phyloP scores from a whole-genome alignment of 2,888 invertebrate species.

The Carcina quercana region DNA sequence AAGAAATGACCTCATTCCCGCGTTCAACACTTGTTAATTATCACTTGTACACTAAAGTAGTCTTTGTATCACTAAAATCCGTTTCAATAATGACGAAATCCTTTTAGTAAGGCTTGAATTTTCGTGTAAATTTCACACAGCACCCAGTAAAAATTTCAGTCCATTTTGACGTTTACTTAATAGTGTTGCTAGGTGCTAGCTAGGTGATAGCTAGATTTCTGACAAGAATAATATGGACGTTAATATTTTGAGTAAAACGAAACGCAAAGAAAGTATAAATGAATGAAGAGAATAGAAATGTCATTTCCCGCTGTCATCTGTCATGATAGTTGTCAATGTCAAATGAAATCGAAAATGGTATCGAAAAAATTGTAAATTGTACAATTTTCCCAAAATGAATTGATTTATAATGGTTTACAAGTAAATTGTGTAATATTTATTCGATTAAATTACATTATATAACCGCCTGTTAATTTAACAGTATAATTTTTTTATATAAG shows the following conservation, averaged over 20 bases:
- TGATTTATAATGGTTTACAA: constrained; percentile 59
- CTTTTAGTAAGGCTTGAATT: constrained; percentile 31
- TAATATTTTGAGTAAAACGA: too few species aligned
- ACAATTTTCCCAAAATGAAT: constrained; percentile 49
- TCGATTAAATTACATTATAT: constrained; percentile 30
- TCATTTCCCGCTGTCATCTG: too few species aligned
- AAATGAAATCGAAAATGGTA: constrained; percentile 37
- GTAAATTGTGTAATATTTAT: constrained; percentile 58
- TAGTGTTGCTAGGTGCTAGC: constrained; percentile 16
- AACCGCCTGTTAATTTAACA: constrained; percentile 27
- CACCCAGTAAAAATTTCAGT: constrained; percentile 32
- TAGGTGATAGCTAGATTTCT: not conserved
- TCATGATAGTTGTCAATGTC: too few species aligned
- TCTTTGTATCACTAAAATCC: constrained; percentile 25
- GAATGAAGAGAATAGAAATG: constrained; percentile 13
- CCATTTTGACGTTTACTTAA: constrained; percentile 45
- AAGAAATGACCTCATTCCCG: constrained; percentile 26
- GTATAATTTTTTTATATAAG: constrained; percentile 30
- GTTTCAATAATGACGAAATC: constrained; percentile 24
- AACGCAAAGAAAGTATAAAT: constrained; percentile 4
- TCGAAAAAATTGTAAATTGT: constrained; percentile 35
- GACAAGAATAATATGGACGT: not conserved
- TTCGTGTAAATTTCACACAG: constrained; percentile 39
- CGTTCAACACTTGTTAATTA: constrained; percentile 22
- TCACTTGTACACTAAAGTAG: constrained; percentile 26